A percentile compares a stretch with the other conserved stretches of the same genome.
These are phyloP conservation scores for Eumerus sabulonum DNA, from an alignment of 2,888 invertebrate genomes.

Conservation along the genomic window DNA sequence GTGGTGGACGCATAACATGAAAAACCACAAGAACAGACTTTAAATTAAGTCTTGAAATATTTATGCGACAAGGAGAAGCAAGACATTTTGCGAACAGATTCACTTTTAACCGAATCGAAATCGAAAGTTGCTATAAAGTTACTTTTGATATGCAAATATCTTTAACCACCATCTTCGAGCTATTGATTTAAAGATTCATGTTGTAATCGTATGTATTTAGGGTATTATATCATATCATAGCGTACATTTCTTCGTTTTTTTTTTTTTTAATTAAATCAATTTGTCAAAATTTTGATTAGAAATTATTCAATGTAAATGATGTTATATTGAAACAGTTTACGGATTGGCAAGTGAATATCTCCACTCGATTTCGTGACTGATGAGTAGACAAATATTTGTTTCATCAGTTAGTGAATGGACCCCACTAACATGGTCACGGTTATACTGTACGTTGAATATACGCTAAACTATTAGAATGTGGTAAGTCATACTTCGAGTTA, in stretches of 20 bases:
- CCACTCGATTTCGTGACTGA: background rate
- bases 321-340: too few species aligned
- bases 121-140: constrained; percentile 56
- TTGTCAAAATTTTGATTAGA: background rate
- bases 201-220: too few species aligned
- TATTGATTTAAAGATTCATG: background rate
- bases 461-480: too few species aligned
- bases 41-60: constrained; percentile 20
- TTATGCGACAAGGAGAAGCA: too few species aligned
- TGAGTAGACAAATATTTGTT: constrained; percentile 17
- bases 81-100: constrained; percentile 5
- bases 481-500: too few species aligned
- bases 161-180: background rate
- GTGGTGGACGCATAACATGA: background rate
- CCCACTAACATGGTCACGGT: too few species aligned
- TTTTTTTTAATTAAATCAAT: constrained; percentile 6
- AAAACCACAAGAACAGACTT: constrained; percentile 1
- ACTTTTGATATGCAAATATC: constrained; percentile 41
- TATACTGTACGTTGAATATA: too few species aligned
- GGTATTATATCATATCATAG: too few species aligned
- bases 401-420: constrained; percentile 1
- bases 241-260: background rate
- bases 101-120: constrained; percentile 39
- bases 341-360: constrained; percentile 11
- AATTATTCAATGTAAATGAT: too few species aligned